These are phyloP conservation scores for Sarcophilus harrisii DNA, from an alignment of 2,797 vertebrate species.

Conservation along the genomic window DNA sequence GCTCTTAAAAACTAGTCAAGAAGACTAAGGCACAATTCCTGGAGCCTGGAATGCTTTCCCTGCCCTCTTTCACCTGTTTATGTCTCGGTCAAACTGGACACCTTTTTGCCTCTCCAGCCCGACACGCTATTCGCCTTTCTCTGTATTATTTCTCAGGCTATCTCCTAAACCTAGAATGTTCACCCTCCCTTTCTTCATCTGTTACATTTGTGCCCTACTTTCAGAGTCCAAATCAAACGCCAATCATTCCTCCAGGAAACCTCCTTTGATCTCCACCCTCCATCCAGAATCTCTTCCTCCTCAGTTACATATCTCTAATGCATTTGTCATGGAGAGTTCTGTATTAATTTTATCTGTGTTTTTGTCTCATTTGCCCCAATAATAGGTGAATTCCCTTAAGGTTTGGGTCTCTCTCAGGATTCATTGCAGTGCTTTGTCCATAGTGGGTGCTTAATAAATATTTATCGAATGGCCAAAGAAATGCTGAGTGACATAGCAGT, in stretches of 20 bases:
- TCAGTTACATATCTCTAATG: neutral
- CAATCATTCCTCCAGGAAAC: neutral
- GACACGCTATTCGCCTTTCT: neutral
- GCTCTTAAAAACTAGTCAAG: conserved; percentile 86
- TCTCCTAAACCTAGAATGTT: neutral
- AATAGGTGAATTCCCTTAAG: neutral
- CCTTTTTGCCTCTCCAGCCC: neutral
- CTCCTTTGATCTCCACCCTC: neutral
- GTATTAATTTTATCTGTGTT: neutral
- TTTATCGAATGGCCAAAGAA: neutral
- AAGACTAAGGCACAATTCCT: conserved; percentile 82
- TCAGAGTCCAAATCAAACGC: neutral
- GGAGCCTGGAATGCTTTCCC: neutral
- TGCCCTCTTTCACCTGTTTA: neutral
- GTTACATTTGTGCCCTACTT: neutral
- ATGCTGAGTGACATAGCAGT: neutral
- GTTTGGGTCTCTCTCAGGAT: neutral
- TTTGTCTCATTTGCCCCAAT: neutral
- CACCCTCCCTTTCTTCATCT: neutral
- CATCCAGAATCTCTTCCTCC: neutral
- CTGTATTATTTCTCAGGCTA: neutral
- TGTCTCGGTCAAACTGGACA: neutral
- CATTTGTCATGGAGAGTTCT: neutral
- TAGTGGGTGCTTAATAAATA: neutral
- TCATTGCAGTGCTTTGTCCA: neutral